A percentile compares a stretch with the other conserved stretches of the same genome.
These are phyloP conservation scores for Chiloscyllium punctatum DNA, from an alignment of 2,797 vertebrate species.

Conservation along the genomic window DNA sequence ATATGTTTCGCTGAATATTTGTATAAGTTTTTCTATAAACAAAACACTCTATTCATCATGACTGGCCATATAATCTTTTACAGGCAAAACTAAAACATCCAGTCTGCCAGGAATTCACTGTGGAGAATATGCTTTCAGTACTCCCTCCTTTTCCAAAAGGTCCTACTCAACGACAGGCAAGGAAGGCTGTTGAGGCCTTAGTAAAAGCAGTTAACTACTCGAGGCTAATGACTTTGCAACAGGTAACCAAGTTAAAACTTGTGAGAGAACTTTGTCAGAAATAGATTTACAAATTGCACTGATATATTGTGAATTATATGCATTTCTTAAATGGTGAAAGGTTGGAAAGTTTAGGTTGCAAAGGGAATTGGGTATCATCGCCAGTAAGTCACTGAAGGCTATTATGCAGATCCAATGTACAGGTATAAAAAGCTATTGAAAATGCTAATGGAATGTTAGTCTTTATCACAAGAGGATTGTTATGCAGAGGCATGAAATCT, in stretches of 20 bases:
- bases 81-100: constrained; percentile 46
- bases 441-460: too few species aligned
- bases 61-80: constrained; percentile 44
- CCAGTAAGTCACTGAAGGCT: too few species aligned
- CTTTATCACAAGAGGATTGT: too few species aligned
- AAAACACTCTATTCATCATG: constrained; percentile 27
- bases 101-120: constrained; percentile 46
- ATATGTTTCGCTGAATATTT: background rate
- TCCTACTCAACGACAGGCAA: constrained; percentile 44
- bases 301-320: background rate
- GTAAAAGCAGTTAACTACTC: constrained; percentile 48
- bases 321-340: too few species aligned
- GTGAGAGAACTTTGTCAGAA: background rate
- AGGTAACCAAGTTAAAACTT: constrained; percentile 45
- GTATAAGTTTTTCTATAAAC: background rate
- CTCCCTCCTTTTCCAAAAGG: constrained; percentile 45
- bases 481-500: too few species aligned
- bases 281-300: background rate
- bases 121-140: constrained; percentile 43
- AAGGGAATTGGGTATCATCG: too few species aligned
- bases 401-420: too few species aligned
- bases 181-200: constrained; percentile 44
- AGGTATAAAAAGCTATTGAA: too few species aligned
- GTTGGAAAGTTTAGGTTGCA: too few species aligned
- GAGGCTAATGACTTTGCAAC: constrained; percentile 48